Percentiles rank a stretch among this genome's conserved stretches.
Conservation (phyloP, 2,888 invertebrate species). For the Lochmaea capreae region DNA sequence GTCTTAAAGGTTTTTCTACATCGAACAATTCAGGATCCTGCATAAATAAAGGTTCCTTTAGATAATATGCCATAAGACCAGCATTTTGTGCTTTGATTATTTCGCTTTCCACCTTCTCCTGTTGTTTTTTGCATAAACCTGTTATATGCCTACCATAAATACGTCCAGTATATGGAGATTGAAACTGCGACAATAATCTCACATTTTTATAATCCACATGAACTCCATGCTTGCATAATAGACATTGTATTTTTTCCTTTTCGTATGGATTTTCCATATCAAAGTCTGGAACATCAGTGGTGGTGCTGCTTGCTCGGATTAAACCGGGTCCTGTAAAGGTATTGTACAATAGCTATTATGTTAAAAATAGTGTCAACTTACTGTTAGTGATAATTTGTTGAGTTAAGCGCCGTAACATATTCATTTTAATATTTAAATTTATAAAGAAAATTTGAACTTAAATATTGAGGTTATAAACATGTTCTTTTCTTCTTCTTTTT, state of each 20-base stretch:
- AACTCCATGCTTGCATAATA: conserved; percentile 87
- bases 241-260: conserved; percentile 78
- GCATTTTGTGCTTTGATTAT: conserved; percentile 81
- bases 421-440: not conserved
- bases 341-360: not conserved
- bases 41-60: conserved; percentile 83
- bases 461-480: not conserved
- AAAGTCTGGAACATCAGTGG: conserved; percentile 66
- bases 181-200: conserved; percentile 92
- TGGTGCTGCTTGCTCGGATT: conserved; percentile 25
- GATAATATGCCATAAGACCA: conserved; percentile 85
- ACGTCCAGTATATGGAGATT: conserved; percentile 93
- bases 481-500: not conserved
- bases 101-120: conserved; percentile 78
- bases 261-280: conserved; percentile 85
- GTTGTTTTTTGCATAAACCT: conserved; percentile 88
- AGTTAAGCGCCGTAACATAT: not conserved
- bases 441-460: not conserved
- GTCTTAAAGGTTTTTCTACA: conserved; percentile 83
- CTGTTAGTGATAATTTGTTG: conserved; percentile 8
- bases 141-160: conserved; percentile 95
- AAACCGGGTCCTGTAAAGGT: not conserved
- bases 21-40: conserved; percentile 93
- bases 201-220: conserved; percentile 91
- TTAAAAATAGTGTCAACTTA: not conserved